phyloP scores from a whole-genome alignment of 2,113 vertebrate species.

The Notiomystis cincta region DNA sequence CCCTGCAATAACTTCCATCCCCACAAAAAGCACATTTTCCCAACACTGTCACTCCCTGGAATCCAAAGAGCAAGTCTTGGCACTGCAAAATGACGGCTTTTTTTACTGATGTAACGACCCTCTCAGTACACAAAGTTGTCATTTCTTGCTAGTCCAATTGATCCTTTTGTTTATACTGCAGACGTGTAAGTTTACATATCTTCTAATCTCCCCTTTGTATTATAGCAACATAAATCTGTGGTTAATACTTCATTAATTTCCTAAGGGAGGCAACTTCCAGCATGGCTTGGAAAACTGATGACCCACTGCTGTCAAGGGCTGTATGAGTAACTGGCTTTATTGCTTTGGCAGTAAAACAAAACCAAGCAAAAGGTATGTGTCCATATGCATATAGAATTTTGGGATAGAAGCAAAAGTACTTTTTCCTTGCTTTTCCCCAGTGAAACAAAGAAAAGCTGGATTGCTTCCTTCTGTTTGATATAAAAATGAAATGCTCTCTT shows the following conservation, averaged over 20 bases:
- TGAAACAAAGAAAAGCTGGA: neutral
- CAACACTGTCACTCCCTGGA: neutral
- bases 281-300: slow-evolving; percentile 22
- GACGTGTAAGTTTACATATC: neutral
- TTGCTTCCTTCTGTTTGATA: neutral
- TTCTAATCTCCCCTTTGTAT: slow-evolving; percentile 43
- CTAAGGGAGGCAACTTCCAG: slow-evolving; percentile 29
- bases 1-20: neutral
- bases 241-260: slow-evolving; percentile 15
- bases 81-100: neutral
- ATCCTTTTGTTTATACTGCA: slow-evolving; percentile 13
- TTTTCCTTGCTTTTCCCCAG: neutral
- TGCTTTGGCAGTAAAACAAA: slow-evolving; percentile 17
- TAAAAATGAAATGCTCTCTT: neutral
- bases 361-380: neutral
- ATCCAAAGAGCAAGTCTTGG: neutral
- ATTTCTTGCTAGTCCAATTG: slow-evolving; percentile 18
- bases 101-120: neutral
- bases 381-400: neutral
- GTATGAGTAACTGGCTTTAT: slow-evolving; percentile 6
- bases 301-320: neutral
- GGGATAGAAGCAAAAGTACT: neutral
- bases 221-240: neutral
- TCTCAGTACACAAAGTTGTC: neutral
- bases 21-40: neutral